A percentile compares a stretch with the other conserved stretches of the same genome.
Conservation (phyloP, 2,888 invertebrate genomes). For the Hydropsyche betteni region DNA sequence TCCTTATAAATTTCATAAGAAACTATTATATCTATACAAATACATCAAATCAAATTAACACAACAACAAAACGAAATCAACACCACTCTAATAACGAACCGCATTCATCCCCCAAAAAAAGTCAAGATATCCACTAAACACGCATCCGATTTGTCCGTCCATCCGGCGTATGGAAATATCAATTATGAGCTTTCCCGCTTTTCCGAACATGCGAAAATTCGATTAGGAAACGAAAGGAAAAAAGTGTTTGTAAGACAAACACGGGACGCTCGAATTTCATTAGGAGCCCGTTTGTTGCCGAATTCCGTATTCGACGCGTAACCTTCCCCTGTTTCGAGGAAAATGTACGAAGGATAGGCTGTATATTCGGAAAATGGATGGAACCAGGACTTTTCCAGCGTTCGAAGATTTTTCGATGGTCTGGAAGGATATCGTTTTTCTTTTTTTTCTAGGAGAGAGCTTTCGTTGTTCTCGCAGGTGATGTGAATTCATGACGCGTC, state of each 20-base stretch:
- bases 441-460: too few relatives aligned
- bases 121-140: too few relatives aligned
- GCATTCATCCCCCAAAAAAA: too few relatives aligned
- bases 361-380: too few relatives aligned
- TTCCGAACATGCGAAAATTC: constrained; percentile 28
- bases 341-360: background rate
- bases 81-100: too few relatives aligned
- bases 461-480: constrained; percentile 39
- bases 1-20: too few relatives aligned
- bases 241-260: constrained; percentile 22
- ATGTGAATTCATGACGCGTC: constrained; percentile 39
- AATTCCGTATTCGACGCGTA: constrained; percentile 13
- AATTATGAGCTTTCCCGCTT: background rate
- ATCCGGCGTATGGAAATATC: constrained; percentile 17
- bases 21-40: too few relatives aligned
- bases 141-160: too few relatives aligned
- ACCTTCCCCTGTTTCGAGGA: background rate
- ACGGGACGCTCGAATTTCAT: constrained; percentile 16
- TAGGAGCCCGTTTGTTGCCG: constrained; percentile 11
- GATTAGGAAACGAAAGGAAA: background rate
- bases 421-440: constrained; percentile 32
- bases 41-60: too few relatives aligned
- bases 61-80: too few relatives aligned
- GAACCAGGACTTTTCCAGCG: background rate
- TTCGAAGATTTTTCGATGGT: constrained; percentile 37